Evolutionary conservation across 2,888 invertebrate genomes (phyloP), one percentile per base, ranked within the genome.

Genomic region (Troides oblongomaculatus): DNA sequence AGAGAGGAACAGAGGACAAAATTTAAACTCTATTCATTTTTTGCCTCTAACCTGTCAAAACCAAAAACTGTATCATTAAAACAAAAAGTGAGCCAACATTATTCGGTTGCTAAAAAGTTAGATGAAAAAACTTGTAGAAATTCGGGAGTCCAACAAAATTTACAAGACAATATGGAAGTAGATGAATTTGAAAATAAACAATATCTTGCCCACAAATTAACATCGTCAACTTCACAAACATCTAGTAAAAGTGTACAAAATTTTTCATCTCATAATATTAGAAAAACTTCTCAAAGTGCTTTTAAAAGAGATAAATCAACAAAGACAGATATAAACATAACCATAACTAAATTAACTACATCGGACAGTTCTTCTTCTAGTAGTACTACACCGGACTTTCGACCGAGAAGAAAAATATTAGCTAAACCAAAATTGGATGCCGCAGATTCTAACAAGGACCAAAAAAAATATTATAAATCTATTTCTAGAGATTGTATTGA

Each of bases 51-150:
- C 77, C 73, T 91, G 72, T 79, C 82, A 0, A 86, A 81, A 71
- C 90, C 91, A 17, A 90, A 84, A 80, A 76, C 84, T 59, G 79
- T 91, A 14, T 77, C 91, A 18, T 76, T 91, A 50, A 86, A 88
- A 75, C 90, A 90, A 75, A 89, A 86, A 83, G 81, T 90, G 21
- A 82, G 83, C 76, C 83, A 85, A 77, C 84, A 86, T 76, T 90
- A 88, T 73, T 73, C 76, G 2, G 77, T 85, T 39, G 86, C 83
- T 2, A 90, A 90, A 76, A 84, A 81, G 73, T 75, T 89, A 56
- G 88, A 90, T 77, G 80, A 84, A 71, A 80, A 82, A 70, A 77
- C 90, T 63, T 73, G 75, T 12, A 78, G 82, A 56, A 77, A 79
- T 61, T 53, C 59, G n/a, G 68, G 69, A 50, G 65, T 68, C 6